Evolutionary conservation across 2,797 vertebrate species (phyloP).

Genomic region (Xenopus petersii): DNA sequence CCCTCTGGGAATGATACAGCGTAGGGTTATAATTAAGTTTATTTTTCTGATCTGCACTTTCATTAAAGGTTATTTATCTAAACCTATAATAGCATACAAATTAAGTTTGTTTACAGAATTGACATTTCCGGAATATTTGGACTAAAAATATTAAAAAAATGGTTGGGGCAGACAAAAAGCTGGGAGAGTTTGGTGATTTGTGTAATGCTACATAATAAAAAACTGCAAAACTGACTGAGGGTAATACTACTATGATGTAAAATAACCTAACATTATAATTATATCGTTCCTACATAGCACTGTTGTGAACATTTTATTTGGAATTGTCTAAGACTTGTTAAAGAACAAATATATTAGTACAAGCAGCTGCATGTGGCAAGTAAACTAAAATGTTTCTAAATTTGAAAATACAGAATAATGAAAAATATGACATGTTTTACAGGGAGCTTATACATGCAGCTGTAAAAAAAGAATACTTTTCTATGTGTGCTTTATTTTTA

Average conservation of each 20-base stretch:
- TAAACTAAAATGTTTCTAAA: slow-evolving; percentile 11
- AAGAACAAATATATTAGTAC: slow-evolving; percentile 5
- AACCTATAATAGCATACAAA: slow-evolving; percentile 3
- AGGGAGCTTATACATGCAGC: slow-evolving; percentile 27
- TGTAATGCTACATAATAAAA: slow-evolving; percentile 14
- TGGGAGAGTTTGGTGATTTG: not conserved
- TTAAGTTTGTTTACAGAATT: not conserved
- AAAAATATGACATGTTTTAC: slow-evolving; percentile 25
- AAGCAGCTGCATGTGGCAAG: slow-evolving; percentile 23
- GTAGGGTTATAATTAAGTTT: not conserved
- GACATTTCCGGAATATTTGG: slow-evolving; percentile 9
- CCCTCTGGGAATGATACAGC: not conserved
- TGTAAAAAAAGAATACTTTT: slow-evolving; percentile 42
- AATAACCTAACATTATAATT: slow-evolving; percentile 19
- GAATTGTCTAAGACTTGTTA: slow-evolving; percentile 13
- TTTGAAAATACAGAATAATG: slow-evolving; percentile 18
- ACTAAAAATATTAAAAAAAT: not conserved
- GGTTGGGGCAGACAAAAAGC: not conserved
- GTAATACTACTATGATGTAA: slow-evolving; percentile 2
- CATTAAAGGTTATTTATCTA: slow-evolving; percentile 50
- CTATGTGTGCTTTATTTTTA: slow-evolving; percentile 20
- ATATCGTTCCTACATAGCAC: slow-evolving; percentile 14
- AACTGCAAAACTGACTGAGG: slow-evolving; percentile 1
- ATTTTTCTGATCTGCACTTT: slow-evolving; percentile 39
- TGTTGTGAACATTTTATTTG: slow-evolving; percentile 18